Conservation (phyloP, 2,797 vertebrate species). For the Cottoperca gobio region DNA sequence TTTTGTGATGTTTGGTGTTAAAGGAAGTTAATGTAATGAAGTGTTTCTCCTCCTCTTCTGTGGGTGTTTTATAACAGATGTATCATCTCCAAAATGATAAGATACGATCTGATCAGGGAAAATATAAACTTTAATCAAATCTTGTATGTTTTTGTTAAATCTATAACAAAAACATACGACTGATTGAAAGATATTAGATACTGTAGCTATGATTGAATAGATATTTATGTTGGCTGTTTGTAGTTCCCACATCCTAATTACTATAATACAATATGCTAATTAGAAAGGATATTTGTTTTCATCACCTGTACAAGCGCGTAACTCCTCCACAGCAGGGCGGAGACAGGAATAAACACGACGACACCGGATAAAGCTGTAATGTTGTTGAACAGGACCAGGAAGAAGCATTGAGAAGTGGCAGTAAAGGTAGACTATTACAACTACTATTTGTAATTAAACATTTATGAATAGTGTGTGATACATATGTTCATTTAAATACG, state of each 20-base stretch:
- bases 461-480: fast-evolving
- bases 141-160: no score
- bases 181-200: no score
- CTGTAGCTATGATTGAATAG: no score
- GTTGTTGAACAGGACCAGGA: constrained; percentile 65
- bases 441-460: not conserved
- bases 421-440: constrained; percentile 57
- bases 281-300: not conserved
- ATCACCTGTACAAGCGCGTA: not conserved
- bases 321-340: not conserved
- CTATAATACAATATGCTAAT: not conserved
- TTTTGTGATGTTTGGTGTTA: not conserved
- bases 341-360: constrained; percentile 21
- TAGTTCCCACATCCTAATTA: not conserved
- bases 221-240: not conserved
- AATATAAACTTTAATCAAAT: not conserved
- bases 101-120: not conserved
- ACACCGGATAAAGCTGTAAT: constrained; percentile 81
- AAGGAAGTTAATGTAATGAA: no score
- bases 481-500: fast-evolving
- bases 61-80: not conserved
- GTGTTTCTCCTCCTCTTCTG: not conserved
- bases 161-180: no score
- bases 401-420: constrained; percentile 64
- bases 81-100: not conserved